Percentiles rank a stretch among this genome's conserved stretches.
phyloP scores from a whole-genome alignment of 2,888 invertebrate genomes.

The Scaptomyza reducta region DNA sequence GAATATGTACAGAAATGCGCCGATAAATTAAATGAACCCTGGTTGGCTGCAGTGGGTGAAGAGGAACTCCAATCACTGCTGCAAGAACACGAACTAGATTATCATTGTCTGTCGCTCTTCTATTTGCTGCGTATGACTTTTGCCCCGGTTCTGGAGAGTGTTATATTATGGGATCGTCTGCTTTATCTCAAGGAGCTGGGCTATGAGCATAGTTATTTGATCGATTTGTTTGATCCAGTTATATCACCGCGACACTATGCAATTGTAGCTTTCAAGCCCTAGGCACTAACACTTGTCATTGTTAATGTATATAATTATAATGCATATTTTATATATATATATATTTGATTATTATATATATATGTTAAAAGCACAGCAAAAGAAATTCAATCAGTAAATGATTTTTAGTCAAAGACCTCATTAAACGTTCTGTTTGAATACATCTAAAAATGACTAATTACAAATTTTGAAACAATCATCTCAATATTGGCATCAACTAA shows the following conservation, averaged over 20 bases:
- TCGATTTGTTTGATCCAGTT: conserved; percentile 92
- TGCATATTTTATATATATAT: no score
- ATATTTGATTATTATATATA: no score
- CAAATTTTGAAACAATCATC: not conserved
- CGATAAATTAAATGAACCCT: conserved; percentile 85
- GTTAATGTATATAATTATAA: not conserved
- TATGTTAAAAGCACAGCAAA: no score
- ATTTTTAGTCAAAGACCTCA: no score
- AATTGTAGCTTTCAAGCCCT: conserved; percentile 71
- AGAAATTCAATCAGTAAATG: no score
- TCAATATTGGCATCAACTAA: not conserved
- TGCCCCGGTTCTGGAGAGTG: conserved; percentile 91
- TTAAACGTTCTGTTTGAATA: no score
- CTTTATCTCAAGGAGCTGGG: conserved; percentile 90
- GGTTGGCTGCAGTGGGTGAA: conserved; percentile 82
- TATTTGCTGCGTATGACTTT: conserved; percentile 91
- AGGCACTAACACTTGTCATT: not conserved
- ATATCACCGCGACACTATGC: conserved; percentile 89
- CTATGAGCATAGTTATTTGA: conserved; percentile 86
- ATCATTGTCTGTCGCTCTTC: conserved; percentile 89
- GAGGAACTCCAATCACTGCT: conserved; percentile 85
- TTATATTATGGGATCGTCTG: conserved; percentile 92
- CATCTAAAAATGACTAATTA: not conserved
- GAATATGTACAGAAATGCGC: conserved; percentile 90
- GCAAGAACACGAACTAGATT: conserved; percentile 83